Evolutionary conservation across 2,888 invertebrate genomes (phyloP), one percentile per base, ranked within the genome.

Genomic region (Latrodectus hesperus): DNA sequence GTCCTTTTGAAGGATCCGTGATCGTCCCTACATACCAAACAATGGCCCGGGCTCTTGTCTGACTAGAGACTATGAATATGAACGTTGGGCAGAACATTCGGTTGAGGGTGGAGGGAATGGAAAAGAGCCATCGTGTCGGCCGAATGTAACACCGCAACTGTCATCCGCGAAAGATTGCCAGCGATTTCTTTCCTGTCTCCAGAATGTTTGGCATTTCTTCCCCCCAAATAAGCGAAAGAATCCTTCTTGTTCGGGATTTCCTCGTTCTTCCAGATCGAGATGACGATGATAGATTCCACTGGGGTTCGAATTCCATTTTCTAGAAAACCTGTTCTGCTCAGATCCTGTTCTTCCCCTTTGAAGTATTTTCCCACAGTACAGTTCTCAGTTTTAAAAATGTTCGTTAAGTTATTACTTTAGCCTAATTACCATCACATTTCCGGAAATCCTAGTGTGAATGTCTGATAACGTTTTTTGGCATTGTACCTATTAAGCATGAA

Each of bases 141-240:
- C 81, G 72, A 67, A 64, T 77, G 81, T 81, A 77, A 87, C 86
- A 87, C 86, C 86, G 86, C 86, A 81, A 81, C 86, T 87, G 86
- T 87, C 86, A 87, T 81, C 81, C 70, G 16, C 81, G 72, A 87
- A 77, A 77, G 76, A 87, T 87, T 75, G 81, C 71, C 51, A 76
- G 53, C 81, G 77, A 87, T 87, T 87, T 87, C 86, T 87, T 87
- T 87, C 77, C 76, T 22, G 72, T 67, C 73, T 53, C 22, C 78
- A 76, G 86, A 87, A 87, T 87, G 81, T 87, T 87, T 81, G 81
- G 86, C 86, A 87, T 87, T 81, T 81, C 86, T 81, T 72, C 86
- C 60, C 80, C 86, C 77, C 86, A 87, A 87, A 87, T 87, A 87
- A 87, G 77, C 86, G 81, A 73, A 26, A 65, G 76, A 76, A 87